Conservation (phyloP, 2,888 invertebrate genomes). For the Perizoma flavofasciatum region DNA sequence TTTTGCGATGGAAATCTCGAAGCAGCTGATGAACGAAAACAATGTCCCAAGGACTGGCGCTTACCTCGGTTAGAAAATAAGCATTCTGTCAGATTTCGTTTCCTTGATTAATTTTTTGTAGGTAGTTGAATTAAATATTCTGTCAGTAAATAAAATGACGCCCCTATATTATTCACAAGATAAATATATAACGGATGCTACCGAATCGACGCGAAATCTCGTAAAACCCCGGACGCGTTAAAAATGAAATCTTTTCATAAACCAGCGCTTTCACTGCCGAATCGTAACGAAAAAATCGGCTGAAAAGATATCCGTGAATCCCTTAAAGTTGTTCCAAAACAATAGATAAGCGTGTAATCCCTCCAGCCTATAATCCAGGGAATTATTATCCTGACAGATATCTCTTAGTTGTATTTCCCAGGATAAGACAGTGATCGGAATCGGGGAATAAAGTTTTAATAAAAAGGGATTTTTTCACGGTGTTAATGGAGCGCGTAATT, state of each 20-base stretch:
- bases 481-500: neutral
- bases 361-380: conserved; percentile 28
- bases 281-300: conserved; percentile 24
- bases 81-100: too few species aligned
- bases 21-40: too few species aligned
- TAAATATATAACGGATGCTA: conserved; percentile 12
- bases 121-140: too few species aligned
- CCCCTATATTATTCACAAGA: neutral
- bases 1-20: too few species aligned
- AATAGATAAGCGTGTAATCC: conserved; percentile 39
- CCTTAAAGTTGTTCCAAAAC: conserved; percentile 32
- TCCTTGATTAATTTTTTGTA: too few species aligned
- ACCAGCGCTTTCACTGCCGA: conserved; percentile 2
- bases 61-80: too few species aligned
- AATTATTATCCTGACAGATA: conserved; percentile 36
- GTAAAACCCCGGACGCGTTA: conserved; percentile 6
- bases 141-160: too few species aligned
- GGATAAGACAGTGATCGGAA: conserved; percentile 17
- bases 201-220: conserved; percentile 6
- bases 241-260: conserved; percentile 19
- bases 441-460: conserved; percentile 28
- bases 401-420: conserved; percentile 31
- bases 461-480: conserved; percentile 2
- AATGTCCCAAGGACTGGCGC: too few species aligned
- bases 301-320: conserved; percentile 22